Conservation (phyloP, 2,113 vertebrate genomes). For the Myocastor coypus region DNA sequence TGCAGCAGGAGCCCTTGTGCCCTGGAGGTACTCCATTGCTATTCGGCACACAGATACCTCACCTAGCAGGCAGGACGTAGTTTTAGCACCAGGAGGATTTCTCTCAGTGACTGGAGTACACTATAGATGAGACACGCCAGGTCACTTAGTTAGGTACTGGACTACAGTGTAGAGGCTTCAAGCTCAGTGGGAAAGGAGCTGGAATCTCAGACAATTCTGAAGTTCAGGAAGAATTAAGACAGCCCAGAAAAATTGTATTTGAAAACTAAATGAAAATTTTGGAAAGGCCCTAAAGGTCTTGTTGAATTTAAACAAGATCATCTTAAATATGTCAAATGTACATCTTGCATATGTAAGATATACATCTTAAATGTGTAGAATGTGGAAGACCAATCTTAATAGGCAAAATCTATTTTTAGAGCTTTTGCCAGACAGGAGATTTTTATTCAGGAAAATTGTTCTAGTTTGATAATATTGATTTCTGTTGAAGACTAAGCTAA, state of each 20-base stretch:
- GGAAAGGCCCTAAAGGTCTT: neutral
- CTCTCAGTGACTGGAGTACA: neutral
- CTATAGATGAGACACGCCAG: neutral
- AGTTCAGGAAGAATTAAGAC: constrained; percentile 1
- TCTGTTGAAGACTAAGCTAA: constrained; percentile 63
- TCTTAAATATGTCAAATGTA: neutral
- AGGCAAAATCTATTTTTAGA: constrained; percentile 12
- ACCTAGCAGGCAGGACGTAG: neutral
- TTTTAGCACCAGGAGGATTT: constrained; percentile 15
- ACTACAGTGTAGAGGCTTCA: neutral
- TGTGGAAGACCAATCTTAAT: neutral
- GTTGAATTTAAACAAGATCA: constrained; percentile 36
- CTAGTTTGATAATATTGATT: constrained; percentile 58
- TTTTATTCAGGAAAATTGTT: constrained; percentile 52
- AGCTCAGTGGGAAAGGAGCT: constrained; percentile 25
- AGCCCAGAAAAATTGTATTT: constrained; percentile 9
- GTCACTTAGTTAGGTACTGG: neutral
- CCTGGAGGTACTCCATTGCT: constrained; percentile 38
- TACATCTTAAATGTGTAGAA: neutral
- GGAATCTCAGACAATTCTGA: neutral
- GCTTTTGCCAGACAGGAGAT: constrained; percentile 41
- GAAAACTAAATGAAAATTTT: constrained; percentile 5
- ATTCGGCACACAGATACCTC: constrained; percentile 42
- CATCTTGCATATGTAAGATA: neutral
- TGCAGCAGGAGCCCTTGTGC: neutral